These are phyloP conservation scores for Psix sp. DNA, from an alignment of 1,140 invertebrate species.

Conservation along the genomic window DNA sequence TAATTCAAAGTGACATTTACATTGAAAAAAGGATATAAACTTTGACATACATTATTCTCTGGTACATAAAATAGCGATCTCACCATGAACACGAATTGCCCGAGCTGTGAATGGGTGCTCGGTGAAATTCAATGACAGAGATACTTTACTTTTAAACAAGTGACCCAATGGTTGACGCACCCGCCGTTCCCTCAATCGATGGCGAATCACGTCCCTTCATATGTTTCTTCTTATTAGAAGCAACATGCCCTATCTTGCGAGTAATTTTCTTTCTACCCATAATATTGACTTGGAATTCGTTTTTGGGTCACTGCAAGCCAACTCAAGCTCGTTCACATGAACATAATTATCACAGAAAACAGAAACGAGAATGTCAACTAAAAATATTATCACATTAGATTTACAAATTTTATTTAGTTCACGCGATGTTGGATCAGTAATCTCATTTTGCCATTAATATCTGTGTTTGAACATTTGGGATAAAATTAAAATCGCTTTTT, in stretches of 20 bases:
- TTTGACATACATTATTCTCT: neutral
- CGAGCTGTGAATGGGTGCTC: conserved; percentile 15
- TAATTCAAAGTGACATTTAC: conserved; percentile 8
- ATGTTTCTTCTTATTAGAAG: conserved; percentile 30
- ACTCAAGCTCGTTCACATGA: conserved; percentile 9
- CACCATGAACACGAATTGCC: neutral
- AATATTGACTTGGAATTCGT: conserved; percentile 32
- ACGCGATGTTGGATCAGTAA: too few relatives aligned
- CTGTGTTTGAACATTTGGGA: too few relatives aligned
- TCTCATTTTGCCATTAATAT: too few relatives aligned
- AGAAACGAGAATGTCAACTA: too few relatives aligned
- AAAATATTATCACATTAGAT: too few relatives aligned
- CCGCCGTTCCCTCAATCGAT: too few relatives aligned
- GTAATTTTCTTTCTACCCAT: conserved; percentile 27
- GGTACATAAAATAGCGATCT: conserved; percentile 1
- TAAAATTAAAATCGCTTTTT: too few relatives aligned
- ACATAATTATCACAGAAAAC: conserved; percentile 32
- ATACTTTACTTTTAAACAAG: too few relatives aligned
- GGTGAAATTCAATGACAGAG: conserved; percentile 19
- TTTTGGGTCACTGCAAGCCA: conserved; percentile 32
- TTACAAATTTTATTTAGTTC: too few relatives aligned
- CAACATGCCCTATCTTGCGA: conserved; percentile 24
- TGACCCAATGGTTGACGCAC: too few relatives aligned
- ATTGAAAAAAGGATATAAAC: neutral
- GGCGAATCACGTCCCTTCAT: too few relatives aligned